Conservation (phyloP, 1,140 invertebrate species). For the Paraescarpia echinospica region DNA sequence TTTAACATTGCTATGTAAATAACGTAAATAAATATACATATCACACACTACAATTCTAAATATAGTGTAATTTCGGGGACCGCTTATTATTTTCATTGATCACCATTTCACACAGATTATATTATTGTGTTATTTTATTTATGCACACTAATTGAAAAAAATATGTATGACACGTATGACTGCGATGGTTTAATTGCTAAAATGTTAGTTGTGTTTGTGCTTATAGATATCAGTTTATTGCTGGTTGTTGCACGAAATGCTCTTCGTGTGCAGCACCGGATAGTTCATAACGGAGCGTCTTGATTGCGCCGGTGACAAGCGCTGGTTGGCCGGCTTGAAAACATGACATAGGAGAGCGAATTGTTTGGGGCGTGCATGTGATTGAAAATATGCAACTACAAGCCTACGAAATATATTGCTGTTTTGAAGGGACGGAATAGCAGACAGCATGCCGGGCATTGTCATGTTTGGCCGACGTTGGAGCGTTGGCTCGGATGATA, state of each 20-base stretch:
- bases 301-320: not conserved
- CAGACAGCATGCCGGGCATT: constrained; percentile 75
- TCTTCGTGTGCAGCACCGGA: not conserved
- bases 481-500: constrained; percentile 86
- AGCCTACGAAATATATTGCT: not conserved
- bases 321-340: not conserved
- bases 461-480: constrained; percentile 82
- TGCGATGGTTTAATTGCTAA: not conserved
- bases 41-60: not conserved
- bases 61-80: not conserved
- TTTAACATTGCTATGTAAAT: not conserved
- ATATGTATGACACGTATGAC: not conserved
- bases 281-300: not conserved
- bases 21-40: not conserved
- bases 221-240: not conserved
- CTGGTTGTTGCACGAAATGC: not conserved
- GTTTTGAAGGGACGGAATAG: not conserved
- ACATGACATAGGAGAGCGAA: not conserved
- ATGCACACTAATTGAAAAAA: not conserved
- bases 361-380: not conserved
- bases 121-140: not conserved
- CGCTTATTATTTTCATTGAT: not conserved
- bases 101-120: not conserved
- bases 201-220: not conserved
- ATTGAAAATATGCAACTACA: not conserved